Percentiles rank a stretch among this genome's conserved stretches.
These are phyloP conservation scores for Alca torda DNA, from an alignment of 2,797 vertebrate species.

Conservation along the genomic window DNA sequence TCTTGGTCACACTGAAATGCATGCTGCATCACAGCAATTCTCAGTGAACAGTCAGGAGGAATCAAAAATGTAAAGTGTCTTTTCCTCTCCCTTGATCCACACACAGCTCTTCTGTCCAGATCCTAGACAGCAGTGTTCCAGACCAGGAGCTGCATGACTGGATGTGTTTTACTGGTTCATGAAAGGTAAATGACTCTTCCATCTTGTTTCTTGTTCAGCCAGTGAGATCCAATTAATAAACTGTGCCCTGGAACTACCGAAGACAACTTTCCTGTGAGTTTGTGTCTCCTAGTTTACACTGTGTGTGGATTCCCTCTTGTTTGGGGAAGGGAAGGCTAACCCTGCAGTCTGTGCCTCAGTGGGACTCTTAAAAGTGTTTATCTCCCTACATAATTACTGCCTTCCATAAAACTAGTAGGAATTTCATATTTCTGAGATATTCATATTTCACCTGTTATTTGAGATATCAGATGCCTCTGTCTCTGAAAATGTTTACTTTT, in stretches of 20 bases:
- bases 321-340: not conserved
- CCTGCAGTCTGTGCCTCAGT: not conserved
- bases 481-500: not conserved
- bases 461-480: not conserved
- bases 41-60: not conserved
- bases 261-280: not conserved
- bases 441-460: not conserved
- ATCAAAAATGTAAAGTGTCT: not conserved
- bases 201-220: not conserved
- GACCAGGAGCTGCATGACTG: not conserved
- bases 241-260: not conserved
- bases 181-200: not conserved
- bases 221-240: not conserved
- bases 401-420: not conserved
- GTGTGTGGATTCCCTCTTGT: not conserved
- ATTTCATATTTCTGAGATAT: not conserved
- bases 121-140: not conserved
- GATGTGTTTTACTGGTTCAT: not conserved
- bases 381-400: not conserved
- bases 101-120: not conserved
- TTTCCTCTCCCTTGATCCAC: not conserved
- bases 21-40: not conserved
- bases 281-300: not conserved
- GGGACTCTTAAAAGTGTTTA: not conserved
- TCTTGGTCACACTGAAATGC: not conserved